Evolutionary conservation across 1,140 invertebrate species (phyloP).

Genomic region (Procambarus clarkii): DNA sequence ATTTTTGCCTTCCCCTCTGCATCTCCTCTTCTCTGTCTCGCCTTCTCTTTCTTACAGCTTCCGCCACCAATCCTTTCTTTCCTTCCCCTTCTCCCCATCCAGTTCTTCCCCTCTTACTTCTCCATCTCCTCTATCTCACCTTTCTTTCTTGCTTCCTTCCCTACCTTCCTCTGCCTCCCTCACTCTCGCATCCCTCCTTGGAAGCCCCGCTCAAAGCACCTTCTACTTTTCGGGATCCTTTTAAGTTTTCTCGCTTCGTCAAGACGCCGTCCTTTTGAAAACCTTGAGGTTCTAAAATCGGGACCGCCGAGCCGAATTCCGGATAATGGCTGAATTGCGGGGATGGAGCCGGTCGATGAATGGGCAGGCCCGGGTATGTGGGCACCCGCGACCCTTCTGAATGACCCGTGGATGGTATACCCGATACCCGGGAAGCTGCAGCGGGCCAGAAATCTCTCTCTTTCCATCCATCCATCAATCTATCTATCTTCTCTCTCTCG

Average conservation of each 20-base stretch:
- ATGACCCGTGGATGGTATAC: background rate
- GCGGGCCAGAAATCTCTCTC: no score
- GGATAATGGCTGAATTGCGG: conserved; percentile 18
- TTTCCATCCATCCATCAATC: no score
- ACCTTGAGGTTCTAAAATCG: conserved; percentile 25
- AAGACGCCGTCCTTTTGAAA: conserved; percentile 4
- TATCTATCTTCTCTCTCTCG: no score
- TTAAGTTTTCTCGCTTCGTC: conserved; percentile 6
- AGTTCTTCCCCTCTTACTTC: background rate
- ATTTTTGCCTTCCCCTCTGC: no score
- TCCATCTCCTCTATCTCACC: background rate
- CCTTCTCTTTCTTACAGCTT: background rate
- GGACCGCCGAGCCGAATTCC: conserved; percentile 25
- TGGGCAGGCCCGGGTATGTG: background rate
- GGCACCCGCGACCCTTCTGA: background rate
- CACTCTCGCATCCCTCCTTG: background rate
- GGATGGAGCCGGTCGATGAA: background rate
- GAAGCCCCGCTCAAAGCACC: conserved; percentile 27
- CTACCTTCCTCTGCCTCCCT: background rate
- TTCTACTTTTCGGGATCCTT: background rate
- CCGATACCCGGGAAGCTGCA: no score
- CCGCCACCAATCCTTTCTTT: background rate
- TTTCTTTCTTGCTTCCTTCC: background rate
- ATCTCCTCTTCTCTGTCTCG: no score
- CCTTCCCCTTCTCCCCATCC: background rate